These are phyloP conservation scores for Redunca redunca DNA, from an alignment of 2,113 vertebrate species.

Conservation along the genomic window DNA sequence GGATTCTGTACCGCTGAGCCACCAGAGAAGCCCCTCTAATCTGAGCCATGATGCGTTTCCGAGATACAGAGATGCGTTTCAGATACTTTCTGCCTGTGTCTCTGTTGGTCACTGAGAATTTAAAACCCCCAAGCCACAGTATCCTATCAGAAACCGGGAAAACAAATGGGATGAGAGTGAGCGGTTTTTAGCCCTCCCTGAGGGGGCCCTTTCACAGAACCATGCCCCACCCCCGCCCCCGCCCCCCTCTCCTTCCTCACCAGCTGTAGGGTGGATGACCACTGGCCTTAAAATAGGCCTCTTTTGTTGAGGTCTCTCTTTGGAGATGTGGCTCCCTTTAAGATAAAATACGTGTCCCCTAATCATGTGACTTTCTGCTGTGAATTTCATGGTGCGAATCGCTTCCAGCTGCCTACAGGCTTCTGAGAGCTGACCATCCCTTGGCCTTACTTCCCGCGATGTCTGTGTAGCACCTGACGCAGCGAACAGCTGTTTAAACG, in stretches of 20 bases:
- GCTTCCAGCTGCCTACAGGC: neutral
- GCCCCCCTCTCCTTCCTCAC: no score
- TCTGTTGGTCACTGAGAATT: neutral
- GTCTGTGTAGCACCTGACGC: neutral
- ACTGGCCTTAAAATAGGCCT: neutral
- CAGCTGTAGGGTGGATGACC: neutral
- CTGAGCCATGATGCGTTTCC: neutral
- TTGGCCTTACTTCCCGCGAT: neutral
- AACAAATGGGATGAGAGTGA: neutral
- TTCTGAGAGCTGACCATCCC: neutral
- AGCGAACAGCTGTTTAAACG: neutral
- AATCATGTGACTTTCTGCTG: neutral
- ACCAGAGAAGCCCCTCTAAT: neutral
- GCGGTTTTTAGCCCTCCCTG: neutral
- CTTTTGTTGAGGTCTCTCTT: neutral
- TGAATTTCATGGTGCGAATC: neutral
- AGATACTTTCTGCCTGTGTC: neutral
- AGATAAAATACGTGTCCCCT: neutral
- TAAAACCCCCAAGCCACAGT: neutral
- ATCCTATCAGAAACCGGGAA: neutral
- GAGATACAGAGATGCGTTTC: neutral
- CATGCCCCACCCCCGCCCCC: rapidly evolving
- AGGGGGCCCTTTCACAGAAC: neutral
- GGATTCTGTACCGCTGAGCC: neutral
- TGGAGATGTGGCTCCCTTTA: neutral